Evolutionary conservation across 2,113 vertebrate genomes (phyloP).

Genomic region (Seriola aureovittata): DNA sequence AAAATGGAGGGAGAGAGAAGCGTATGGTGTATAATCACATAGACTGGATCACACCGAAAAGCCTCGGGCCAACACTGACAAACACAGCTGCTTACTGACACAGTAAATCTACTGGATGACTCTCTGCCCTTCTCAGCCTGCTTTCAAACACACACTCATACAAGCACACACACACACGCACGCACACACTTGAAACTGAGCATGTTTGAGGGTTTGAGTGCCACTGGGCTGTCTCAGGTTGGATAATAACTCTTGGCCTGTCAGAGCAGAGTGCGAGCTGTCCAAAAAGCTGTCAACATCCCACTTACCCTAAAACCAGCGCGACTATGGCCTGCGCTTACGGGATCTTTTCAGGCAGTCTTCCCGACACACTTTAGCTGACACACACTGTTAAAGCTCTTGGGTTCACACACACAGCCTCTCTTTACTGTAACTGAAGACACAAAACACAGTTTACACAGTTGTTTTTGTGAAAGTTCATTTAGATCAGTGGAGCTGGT

Average conservation of each 20-base stretch:
- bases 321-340: conserved; percentile 67
- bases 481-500: not conserved
- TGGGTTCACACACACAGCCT: conserved; percentile 45
- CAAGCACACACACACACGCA: conserved; percentile 26
- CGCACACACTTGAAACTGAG: conserved; percentile 58
- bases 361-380: conserved; percentile 75
- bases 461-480: conserved; percentile 34
- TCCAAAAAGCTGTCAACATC: conserved; percentile 83
- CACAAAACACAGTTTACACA: conserved; percentile 24
- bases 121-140: conserved; percentile 66
- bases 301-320: conserved; percentile 80
- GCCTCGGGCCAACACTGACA: conserved; percentile 71
- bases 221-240: conserved; percentile 80
- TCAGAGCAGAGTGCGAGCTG: conserved; percentile 67
- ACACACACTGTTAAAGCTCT: conserved; percentile 59
- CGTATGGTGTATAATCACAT: conserved; percentile 61
- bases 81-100: conserved; percentile 82
- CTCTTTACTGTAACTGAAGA: conserved; percentile 27
- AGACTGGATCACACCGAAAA: conserved; percentile 68
- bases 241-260: conserved; percentile 82
- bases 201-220: conserved; percentile 71
- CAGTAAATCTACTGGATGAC: conserved; percentile 78
- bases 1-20: conserved; percentile 44
- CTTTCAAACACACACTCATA: conserved; percentile 45
- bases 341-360: conserved; percentile 73